Percentiles rank a stretch among this genome's conserved stretches.
These are phyloP conservation scores for Alethe castanea DNA, from an alignment of 2,113 vertebrate genomes.

Conservation along the genomic window DNA sequence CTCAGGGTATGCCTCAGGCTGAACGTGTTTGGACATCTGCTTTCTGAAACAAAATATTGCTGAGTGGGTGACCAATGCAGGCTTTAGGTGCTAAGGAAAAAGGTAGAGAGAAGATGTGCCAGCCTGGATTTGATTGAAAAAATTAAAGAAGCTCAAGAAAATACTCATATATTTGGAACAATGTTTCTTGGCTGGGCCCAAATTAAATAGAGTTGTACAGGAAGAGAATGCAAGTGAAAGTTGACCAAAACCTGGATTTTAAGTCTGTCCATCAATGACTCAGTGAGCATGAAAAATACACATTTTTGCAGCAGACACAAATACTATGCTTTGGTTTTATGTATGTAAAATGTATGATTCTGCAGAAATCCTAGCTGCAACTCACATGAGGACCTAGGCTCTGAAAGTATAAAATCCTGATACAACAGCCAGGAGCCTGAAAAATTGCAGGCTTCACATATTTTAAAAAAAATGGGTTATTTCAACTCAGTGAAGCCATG, in stretches of 20 bases:
- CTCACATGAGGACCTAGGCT: not conserved
- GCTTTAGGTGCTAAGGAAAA: not conserved
- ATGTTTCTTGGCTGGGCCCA: not conserved
- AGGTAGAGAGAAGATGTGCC: not conserved
- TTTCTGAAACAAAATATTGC: not conserved
- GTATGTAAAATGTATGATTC: fast-evolving
- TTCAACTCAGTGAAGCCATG: not conserved
- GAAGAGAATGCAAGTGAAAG: not conserved
- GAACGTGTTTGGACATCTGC: not conserved
- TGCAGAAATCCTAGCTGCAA: not conserved
- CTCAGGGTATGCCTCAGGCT: not conserved
- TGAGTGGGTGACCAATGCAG: not conserved
- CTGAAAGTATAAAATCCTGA: not conserved
- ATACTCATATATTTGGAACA: not conserved
- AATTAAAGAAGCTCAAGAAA: not conserved
- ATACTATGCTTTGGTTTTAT: not conserved
- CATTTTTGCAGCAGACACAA: not conserved
- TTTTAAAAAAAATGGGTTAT: not conserved
- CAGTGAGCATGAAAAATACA: not conserved
- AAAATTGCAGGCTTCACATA: not conserved
- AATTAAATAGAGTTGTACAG: not conserved
- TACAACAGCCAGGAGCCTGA: not conserved
- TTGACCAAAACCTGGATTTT: not conserved
- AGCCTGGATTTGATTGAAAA: not conserved
- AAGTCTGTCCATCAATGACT: not conserved